phyloP scores from a whole-genome alignment of 2,113 vertebrate species.

The Malurus elegans region DNA sequence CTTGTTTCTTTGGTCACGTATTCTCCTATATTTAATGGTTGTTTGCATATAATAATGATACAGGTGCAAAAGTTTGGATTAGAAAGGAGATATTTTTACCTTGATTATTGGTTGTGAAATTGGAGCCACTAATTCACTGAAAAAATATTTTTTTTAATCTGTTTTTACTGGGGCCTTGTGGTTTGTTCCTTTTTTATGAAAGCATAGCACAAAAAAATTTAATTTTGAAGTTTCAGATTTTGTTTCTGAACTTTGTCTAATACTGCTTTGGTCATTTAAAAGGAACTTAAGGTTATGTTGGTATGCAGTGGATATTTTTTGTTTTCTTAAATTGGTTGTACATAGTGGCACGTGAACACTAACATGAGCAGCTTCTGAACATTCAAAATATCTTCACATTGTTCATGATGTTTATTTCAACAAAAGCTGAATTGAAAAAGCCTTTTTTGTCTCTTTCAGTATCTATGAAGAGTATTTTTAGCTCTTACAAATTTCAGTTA shows the following conservation, averaged over 20 bases:
- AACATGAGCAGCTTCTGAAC: background rate
- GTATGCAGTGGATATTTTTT: background rate
- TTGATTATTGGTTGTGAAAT: background rate
- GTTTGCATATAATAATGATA: background rate
- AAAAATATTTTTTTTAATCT: background rate
- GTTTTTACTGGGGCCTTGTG: background rate
- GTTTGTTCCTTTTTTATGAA: background rate
- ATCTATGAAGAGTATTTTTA: background rate
- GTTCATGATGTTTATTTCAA: background rate
- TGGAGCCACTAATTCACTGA: background rate
- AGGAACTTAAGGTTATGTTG: background rate
- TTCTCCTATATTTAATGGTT: background rate
- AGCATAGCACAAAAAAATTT: background rate
- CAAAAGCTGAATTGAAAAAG: background rate
- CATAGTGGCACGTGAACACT: background rate
- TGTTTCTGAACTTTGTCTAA: background rate
- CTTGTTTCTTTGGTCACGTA: background rate
- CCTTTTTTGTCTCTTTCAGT: background rate
- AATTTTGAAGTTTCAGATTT: background rate
- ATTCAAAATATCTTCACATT: background rate
- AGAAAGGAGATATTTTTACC: background rate
- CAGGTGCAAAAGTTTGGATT: background rate
- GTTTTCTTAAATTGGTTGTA: background rate
- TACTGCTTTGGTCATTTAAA: background rate
- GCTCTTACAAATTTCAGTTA: background rate